Evolutionary conservation across 1,140 invertebrate species (phyloP), one percentile per base, ranked within the genome.

Genomic region (Zaprionus africanus): DNA sequence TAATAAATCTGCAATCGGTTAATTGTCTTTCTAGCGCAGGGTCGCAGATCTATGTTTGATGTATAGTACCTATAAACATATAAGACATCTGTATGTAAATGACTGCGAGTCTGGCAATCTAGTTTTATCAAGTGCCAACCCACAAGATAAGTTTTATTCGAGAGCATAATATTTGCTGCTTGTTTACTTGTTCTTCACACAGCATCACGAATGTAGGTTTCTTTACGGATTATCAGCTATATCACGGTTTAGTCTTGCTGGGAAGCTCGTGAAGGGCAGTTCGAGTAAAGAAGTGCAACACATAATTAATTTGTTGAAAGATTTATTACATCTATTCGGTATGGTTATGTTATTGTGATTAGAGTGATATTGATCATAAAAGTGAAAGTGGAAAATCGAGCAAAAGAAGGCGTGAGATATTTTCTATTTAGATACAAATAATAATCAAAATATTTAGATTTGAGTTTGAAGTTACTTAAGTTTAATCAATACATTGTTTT

Each of bases 21-120:
- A 75, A 90, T 85, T 90, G 36, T 79, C 51, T 65, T 77, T 86
- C 79, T 46, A 74, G 86, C 64, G 57, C 81, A 88, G 66, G 79
- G 79, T 71, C 64, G 46, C 49, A 15, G 28, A 61, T 13, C 13
- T 24, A 6, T 7, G 9, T 19, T 53, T 53, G 9, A 59, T 43
- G 59, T 13, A n/a, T 36, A 43, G 22, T 60, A 15, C 49, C 24
- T 4, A 13, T 7, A 53, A 38, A 28, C 36, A 65, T 56, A 56
- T 12, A 3, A 12, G 41, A 46, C 17, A 49, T 49, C 12, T 11
- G 9, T 22, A 49, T 9, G 38, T n/a, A 41, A n/a, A 15, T 41
- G 38, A 11, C 9, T 22, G 46, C 12, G 46, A 51, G 17, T 13
- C n/a, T 17, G 1, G 19, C 12, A 11, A 51, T 51, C 46, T 51